Percentiles rank a stretch among this genome's conserved stretches.
Evolutionary conservation across 2,113 vertebrate species (phyloP).

Genomic region (Podarcis cretensis): DNA sequence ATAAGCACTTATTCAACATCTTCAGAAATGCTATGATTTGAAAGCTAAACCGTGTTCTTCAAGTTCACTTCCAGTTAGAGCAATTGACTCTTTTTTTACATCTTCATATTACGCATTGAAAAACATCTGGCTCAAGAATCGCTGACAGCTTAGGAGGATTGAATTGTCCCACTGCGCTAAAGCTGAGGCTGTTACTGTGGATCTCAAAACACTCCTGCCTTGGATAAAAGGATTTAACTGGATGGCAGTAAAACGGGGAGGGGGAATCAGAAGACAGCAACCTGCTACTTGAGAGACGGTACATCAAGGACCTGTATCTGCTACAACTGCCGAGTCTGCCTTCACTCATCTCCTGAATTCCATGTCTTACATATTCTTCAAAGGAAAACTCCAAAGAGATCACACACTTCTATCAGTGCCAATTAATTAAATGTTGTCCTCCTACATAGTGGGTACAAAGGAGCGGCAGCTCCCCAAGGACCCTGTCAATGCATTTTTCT

Average conservation of each 20-base stretch:
- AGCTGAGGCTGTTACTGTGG: not conserved
- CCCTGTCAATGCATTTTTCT: slow-evolving; percentile 53
- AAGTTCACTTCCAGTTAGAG: not conserved
- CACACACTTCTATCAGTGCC: slow-evolving; percentile 60
- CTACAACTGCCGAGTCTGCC: slow-evolving; percentile 7
- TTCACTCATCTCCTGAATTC: slow-evolving; percentile 1
- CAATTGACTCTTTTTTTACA: not conserved
- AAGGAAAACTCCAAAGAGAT: slow-evolving; percentile 51
- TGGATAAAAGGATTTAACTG: not conserved
- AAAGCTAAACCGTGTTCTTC: not conserved
- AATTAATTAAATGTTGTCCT: slow-evolving; percentile 72
- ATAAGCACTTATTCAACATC: not conserved
- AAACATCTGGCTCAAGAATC: not conserved
- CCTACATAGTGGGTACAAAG: slow-evolving; percentile 64
- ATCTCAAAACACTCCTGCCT: not conserved
- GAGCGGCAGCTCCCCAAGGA: slow-evolving; percentile 48
- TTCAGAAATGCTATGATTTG: not conserved
- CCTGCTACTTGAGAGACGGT: not conserved
- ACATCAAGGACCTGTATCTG: not conserved
- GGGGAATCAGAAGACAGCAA: not conserved
- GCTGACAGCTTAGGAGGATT: not conserved
- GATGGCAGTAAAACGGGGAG: fast-evolving
- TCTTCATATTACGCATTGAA: not conserved
- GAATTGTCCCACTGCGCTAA: not conserved
- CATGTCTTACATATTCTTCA: slow-evolving; percentile 40